Conservation (phyloP, 1,140 invertebrate species). For the Tetraneura akinire region DNA sequence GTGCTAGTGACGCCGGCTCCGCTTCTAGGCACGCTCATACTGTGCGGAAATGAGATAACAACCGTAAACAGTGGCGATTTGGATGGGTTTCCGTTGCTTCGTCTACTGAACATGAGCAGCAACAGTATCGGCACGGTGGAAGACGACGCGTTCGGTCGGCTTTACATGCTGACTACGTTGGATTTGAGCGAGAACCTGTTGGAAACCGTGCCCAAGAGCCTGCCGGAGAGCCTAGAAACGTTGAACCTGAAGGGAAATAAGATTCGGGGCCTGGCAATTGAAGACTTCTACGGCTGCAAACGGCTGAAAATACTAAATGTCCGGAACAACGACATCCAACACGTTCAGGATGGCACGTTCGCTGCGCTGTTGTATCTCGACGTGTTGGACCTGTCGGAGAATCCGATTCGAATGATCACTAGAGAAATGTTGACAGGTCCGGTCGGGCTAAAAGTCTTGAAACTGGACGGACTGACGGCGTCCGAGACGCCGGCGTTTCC, state of each 20-base stretch:
- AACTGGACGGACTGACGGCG: not conserved
- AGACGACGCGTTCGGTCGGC: conserved; percentile 80
- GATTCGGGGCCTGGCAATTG: conserved; percentile 58
- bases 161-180: conserved; percentile 77
- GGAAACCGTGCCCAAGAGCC: conserved; percentile 66
- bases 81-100: conserved; percentile 83
- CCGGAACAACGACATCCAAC: not conserved
- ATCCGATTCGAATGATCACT: conserved; percentile 30
- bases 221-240: conserved; percentile 66
- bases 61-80: conserved; percentile 80
- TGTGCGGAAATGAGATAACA: conserved; percentile 75
- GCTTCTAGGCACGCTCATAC: conserved; percentile 76
- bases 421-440: conserved; percentile 29
- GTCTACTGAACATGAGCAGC: conserved; percentile 76
- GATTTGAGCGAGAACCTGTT: conserved; percentile 79
- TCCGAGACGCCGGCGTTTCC: conserved; percentile 5
- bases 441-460: not conserved
- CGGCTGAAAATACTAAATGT: conserved; percentile 8
- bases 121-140: conserved; percentile 78
- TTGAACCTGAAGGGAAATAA: conserved; percentile 70
- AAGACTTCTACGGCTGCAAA: conserved; percentile 8
- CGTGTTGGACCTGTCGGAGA: conserved; percentile 30
- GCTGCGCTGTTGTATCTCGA: not conserved
- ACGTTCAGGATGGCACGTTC: conserved; percentile 6
- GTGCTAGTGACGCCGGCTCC: conserved; percentile 82